phyloP scores from a whole-genome alignment of 2,797 vertebrate genomes.

The Diplodus puntazzo region DNA sequence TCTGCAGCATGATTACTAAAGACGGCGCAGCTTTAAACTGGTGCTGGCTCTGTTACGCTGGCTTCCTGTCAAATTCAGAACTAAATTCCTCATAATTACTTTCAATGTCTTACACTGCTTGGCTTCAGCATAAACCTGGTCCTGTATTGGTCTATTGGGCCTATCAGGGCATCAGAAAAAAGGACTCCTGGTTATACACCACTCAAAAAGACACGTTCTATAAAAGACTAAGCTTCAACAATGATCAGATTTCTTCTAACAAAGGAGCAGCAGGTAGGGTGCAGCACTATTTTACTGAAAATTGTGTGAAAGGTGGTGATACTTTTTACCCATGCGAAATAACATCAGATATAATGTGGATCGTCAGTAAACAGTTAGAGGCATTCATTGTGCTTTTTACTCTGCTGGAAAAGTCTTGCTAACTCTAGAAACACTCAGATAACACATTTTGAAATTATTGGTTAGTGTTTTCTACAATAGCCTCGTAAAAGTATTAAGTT shows the following conservation, averaged over 20 bases:
- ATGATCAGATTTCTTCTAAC: background rate
- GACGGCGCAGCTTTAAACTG: background rate
- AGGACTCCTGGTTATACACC: background rate
- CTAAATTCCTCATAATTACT: background rate
- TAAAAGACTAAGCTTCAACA: background rate
- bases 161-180: background rate
- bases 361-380: slow-evolving; percentile 16
- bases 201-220: background rate
- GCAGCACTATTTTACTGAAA: slow-evolving; percentile 1
- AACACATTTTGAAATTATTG: background rate
- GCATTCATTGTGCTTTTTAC: slow-evolving; percentile 8
- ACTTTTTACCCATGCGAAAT: slow-evolving; percentile 3
- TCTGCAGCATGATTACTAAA: background rate
- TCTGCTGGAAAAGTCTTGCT: background rate
- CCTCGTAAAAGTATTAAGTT: background rate
- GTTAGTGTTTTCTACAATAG: background rate
- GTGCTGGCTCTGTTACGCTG: background rate
- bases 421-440: background rate
- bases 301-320: background rate
- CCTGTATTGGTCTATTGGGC: background rate
- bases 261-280: slow-evolving; percentile 1
- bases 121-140: background rate
- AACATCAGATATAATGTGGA: background rate
- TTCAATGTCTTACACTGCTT: background rate
- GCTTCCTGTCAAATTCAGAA: slow-evolving; percentile 2